Evolutionary conservation across 2,888 invertebrate species (phyloP), one percentile per base, ranked within the genome.

Genomic region (Odontocerum albicorne): DNA sequence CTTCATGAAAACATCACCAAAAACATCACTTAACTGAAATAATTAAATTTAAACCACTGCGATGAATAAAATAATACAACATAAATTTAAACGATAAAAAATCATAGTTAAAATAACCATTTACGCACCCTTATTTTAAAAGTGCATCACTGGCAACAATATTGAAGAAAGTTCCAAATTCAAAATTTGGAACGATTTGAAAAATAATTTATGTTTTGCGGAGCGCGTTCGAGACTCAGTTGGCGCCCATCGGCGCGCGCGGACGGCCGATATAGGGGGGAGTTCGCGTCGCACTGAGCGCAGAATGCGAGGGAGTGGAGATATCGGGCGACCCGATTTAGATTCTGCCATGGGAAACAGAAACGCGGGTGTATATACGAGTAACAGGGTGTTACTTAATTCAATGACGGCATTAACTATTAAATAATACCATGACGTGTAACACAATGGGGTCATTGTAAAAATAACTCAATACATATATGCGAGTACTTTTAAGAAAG

Each of bases 261-360:
- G 40, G 50, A 38, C 58, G 54, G 35, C 58, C 46, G 31, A 8
- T 19, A 27, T 45, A 38, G 45, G 36, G 50, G 54, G 47, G 42
- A 40, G 46, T 31, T 51, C 42, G 42, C 54, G 35, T 21, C 54
- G 54, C 40, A 58, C 58, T 58, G 54, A 45, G 38, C 42, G 49
- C 16, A 22, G 21, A 19, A 12, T 22, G 31, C 27, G 54, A 36
- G 45, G 45, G 39, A 33, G 49, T 20, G 45, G 39, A 42, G 46
- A 46, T 46, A 46, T 19, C 46, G 46, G 33, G 35, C 51, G 51
- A 40, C 22, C 49, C 49, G 49, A 49, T 49, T 39, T 55, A 49
- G 49, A 39, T 43, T 50, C 40, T 16, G 49, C 39, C 49, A 43
- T 44, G 35, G 47, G 36, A 36, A 44, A 47, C 20, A 36, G 40